Base-by-base conservation (phyloP, 2,797 vertebrate species). In the Merluccius polli region DNA sequence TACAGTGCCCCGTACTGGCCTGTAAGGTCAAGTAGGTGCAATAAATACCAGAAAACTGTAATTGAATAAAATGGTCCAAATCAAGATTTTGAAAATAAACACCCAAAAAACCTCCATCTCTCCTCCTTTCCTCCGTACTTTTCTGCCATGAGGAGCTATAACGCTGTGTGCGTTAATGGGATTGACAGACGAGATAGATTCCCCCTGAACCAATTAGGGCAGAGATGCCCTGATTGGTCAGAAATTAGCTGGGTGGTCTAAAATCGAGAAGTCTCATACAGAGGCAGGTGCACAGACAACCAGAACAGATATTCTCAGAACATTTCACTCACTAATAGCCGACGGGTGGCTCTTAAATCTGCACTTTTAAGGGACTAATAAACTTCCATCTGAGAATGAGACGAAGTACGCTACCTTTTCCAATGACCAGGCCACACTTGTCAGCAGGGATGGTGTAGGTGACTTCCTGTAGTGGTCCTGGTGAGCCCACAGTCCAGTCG, bases 401-500 rank as follows among this genome's bases (percentile, higher is more conserved):
- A 11, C 2, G 3, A 35, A 71, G 9, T 7, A 33, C 71, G 91
- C 71, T 89, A 99, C 98, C 98, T 97, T 98, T 99, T 82, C 98
- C 98, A 36, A 99, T 99, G 82, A 99, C 97, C 0, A 99, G 95
- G 72, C 98, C 98, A n/a, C 98, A 99, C 80, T 99, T 99, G 83
- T 98, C 97, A 0, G 98, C 97, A 0, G 97, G 96, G 91, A 99
- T 97, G 0, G 97, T 97, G 92, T 98, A 99, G 18, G 97, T 99
- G 69, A 99, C 95, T 83, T 99, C 97, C 92, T 99, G 98, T 76
- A 98, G 80, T 0, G 95, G 95, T 2, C 97, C 96, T 0, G 97
- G 96, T 0, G 96, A 88, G 4, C 95, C 95, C 85, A 97, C 89
- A 0, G 92, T 96, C 98, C 98, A 99, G 67, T 99, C 98, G 0